These are phyloP conservation scores for Bubalus kerabau DNA, from an alignment of 2,113 vertebrate genomes.

Conservation along the genomic window DNA sequence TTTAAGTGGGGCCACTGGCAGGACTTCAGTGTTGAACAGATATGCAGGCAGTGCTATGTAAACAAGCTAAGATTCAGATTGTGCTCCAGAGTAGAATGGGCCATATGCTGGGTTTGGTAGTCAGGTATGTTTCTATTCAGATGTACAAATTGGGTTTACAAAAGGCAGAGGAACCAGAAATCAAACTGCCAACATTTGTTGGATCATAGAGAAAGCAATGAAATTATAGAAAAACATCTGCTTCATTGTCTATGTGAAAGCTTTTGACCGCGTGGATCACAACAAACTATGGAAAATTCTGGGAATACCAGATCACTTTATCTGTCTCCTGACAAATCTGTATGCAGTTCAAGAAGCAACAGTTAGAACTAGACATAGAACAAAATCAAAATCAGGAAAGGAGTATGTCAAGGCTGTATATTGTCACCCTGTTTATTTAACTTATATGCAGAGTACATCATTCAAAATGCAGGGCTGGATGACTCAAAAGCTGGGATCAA, in stretches of 20 bases:
- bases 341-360: background rate
- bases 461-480: background rate
- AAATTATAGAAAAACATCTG: background rate
- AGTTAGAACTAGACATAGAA: background rate
- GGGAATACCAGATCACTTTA: background rate
- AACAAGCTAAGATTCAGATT: background rate
- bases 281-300: background rate
- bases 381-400: background rate
- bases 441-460: background rate
- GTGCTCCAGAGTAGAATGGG: background rate
- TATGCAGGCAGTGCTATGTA: background rate
- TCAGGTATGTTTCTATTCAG: background rate
- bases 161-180: background rate
- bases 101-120: background rate
- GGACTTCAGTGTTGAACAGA: background rate
- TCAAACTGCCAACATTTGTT: background rate
- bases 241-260: background rate
- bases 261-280: background rate
- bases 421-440: background rate
- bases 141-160: background rate
- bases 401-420: background rate
- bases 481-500: background rate
- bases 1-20: background rate
- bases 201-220: background rate
- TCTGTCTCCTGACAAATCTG: background rate